Percentiles rank a stretch among this genome's conserved stretches.
Evolutionary conservation across 2,888 invertebrate genomes (phyloP).

Genomic region (Notodonta ziczac): DNA sequence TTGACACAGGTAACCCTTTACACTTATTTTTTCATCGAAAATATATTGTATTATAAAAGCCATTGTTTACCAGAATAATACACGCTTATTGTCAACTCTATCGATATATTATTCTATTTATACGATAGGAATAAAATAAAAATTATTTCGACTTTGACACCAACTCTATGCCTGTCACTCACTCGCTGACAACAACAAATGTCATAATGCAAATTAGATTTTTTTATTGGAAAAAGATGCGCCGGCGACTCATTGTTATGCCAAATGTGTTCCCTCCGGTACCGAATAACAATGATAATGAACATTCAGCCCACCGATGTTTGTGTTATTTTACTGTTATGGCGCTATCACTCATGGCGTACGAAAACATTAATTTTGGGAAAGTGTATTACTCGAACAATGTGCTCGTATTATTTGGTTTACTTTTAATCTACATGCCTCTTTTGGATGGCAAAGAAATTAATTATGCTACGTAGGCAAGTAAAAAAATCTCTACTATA

Average conservation of each 20-base stretch:
- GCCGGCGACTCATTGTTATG: slow-evolving; percentile 59
- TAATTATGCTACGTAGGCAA: background rate
- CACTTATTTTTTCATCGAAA: background rate
- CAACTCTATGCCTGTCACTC: slow-evolving; percentile 39
- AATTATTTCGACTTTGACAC: slow-evolving; percentile 40
- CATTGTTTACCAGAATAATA: no score
- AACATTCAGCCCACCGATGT: slow-evolving; percentile 46
- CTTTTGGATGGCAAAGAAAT: background rate
- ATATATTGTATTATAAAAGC: background rate
- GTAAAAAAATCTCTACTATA: no score
- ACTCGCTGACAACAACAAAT: slow-evolving; percentile 48
- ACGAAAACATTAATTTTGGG: slow-evolving; percentile 29
- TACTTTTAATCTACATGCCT: background rate
- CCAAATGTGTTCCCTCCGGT: slow-evolving; percentile 47
- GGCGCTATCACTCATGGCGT: slow-evolving; percentile 30
- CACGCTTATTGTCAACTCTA: no score
- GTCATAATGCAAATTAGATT: slow-evolving; percentile 60
- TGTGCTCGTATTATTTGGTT: slow-evolving; percentile 13
- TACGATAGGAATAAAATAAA: slow-evolving; percentile 18
- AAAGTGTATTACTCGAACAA: slow-evolving; percentile 2
- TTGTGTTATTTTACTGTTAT: slow-evolving; percentile 36
- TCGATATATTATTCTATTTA: no score
- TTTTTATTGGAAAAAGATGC: slow-evolving; percentile 55
- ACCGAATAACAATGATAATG: slow-evolving; percentile 53
- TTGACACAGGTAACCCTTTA: background rate